phyloP scores from a whole-genome alignment of 2,797 vertebrate genomes.

The Microchirus variegatus region DNA sequence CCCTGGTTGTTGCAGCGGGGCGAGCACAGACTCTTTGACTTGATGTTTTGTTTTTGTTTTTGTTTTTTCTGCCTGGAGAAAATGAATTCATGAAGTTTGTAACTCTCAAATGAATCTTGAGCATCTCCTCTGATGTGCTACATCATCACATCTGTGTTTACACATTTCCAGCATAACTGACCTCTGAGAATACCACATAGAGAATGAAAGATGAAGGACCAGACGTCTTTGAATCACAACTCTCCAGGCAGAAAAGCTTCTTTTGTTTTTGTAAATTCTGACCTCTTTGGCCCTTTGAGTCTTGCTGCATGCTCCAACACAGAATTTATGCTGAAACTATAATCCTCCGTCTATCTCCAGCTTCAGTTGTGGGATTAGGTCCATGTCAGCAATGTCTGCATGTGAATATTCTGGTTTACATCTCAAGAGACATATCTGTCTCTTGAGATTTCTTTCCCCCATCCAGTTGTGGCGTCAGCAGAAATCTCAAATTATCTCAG shows the following conservation, averaged over 20 bases:
- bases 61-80: slow-evolving; percentile 6
- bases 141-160: slow-evolving; percentile 3
- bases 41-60: slow-evolving; percentile 29
- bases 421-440: neutral
- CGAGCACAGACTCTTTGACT: slow-evolving; percentile 45
- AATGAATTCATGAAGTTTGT: slow-evolving; percentile 23
- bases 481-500: slow-evolving; percentile 15
- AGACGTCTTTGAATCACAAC: slow-evolving; percentile 3
- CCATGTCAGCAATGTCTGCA: slow-evolving; percentile 3
- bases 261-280: slow-evolving; percentile 4
- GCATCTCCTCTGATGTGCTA: slow-evolving; percentile 17
- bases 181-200: too few relatives aligned
- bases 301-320: slow-evolving; percentile 13
- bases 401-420: slow-evolving; percentile 2
- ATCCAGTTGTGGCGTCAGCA: neutral
- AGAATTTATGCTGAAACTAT: slow-evolving; percentile 2
- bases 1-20: slow-evolving; percentile 30
- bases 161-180: neutral
- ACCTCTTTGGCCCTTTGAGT: slow-evolving; percentile 5
- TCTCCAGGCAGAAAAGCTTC: slow-evolving; percentile 19
- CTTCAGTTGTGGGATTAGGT: neutral
- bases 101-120: slow-evolving; percentile 1
- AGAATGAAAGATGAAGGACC: neutral
- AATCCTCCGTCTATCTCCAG: slow-evolving; percentile 9
- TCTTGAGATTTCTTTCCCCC: slow-evolving; percentile 19